These are phyloP conservation scores for Coelopa frigida DNA, from an alignment of 1,140 invertebrate genomes.

Conservation along the genomic window DNA sequence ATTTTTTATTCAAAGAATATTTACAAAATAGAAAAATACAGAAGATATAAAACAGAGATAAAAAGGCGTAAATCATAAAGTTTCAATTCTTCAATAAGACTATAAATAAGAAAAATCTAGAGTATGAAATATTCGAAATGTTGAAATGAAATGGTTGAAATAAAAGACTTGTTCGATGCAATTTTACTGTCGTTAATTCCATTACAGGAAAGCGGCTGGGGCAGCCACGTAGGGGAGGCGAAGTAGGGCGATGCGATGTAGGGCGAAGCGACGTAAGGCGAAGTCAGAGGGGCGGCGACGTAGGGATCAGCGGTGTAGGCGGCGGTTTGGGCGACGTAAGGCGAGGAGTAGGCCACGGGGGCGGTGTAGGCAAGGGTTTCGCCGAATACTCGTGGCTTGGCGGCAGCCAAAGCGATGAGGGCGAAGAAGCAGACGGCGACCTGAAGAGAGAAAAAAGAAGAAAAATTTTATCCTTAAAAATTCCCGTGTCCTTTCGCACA, in stretches of 20 bases:
- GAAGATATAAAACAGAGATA: no score
- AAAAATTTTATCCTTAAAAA: conserved; percentile 4
- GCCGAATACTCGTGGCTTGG: conserved; percentile 34
- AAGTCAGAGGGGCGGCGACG: conserved; percentile 2
- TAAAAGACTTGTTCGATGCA: background rate
- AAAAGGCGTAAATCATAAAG: no score
- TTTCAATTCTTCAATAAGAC: no score
- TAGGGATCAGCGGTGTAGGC: conserved; percentile 13
- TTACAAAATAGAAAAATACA: no score
- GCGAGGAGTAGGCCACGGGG: conserved; percentile 23
- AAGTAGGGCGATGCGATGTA: no score
- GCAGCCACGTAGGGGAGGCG: conserved; percentile 3
- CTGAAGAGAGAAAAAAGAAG: conserved; percentile 9
- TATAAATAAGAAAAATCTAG: no score
- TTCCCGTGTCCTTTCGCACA: conserved; percentile 10
- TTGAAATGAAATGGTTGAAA: background rate
- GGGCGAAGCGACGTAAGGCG: no score
- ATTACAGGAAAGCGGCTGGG: background rate
- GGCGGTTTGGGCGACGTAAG: conserved; percentile 31
- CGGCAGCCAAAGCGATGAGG: conserved; percentile 32
- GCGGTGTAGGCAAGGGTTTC: conserved; percentile 16
- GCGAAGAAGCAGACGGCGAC: conserved; percentile 39
- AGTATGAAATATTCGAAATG: no score
- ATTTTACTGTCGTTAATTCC: background rate
- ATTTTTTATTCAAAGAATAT: no score